Base-by-base conservation (phyloP, 2,797 vertebrate species). In the Corythornis leucogaster region DNA sequence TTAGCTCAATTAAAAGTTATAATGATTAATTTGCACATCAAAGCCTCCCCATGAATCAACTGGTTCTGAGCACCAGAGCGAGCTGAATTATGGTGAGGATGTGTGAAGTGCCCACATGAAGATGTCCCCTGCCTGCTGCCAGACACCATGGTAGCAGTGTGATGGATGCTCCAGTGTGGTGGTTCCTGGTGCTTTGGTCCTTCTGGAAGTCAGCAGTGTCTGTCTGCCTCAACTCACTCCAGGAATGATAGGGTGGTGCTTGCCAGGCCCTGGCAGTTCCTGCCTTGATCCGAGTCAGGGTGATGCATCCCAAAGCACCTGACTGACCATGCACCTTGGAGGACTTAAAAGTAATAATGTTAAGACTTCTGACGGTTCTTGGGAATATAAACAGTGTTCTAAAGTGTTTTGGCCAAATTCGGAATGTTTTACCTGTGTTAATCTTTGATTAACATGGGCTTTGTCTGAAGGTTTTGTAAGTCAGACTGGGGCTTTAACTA, bases 21-120 rank as follows among this genome's bases (percentile, higher is more conserved):
- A 82, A 95, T 95, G 95, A 97, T 96, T 94, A 94, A 97, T 93
- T 93, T 42, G 71, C 77, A 75, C 80, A 80, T 93, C 90, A 89
- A 73, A 96, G 87, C 80, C 58, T 84, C 82, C 85, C 91, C 55
- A 13, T 92, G 88, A 89, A 93, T 93, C 89, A 85, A 24, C 54
- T 12, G 92, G 46, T 86, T 43, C 19, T 3, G 55, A 8, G 9
- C 48, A 50, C 53, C 4, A 5, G 61, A 58, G 80, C 2, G 4
- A 54, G 84, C 80, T 84, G 67, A 10, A 5, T 69, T 69, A 55
- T 2, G 3, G 54, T 35, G 59, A 2, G 12, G 22, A 17, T 51
- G 18, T 14, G 71, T 24, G 69, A 55, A 50, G 48, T 24, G 48
- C 42, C 86, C 12, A 0, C 7, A 0, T 4, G 69, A 66, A 5